A percentile compares a stretch with the other conserved stretches of the same genome.
Evolutionary conservation across 2,888 invertebrate genomes (phyloP).

Genomic region (Podotricha telesiphe): DNA sequence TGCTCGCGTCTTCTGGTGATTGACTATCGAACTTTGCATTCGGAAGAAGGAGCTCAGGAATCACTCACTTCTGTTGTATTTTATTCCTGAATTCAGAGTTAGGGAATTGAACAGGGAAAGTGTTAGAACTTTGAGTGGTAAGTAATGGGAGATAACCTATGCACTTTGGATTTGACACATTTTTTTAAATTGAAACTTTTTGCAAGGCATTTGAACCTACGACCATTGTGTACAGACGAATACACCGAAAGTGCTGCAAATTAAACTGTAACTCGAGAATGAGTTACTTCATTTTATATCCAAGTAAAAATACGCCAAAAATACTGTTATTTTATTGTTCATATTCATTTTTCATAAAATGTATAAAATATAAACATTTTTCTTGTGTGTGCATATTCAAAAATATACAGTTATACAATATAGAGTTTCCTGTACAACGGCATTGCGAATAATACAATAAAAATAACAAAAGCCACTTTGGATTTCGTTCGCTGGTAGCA

Average conservation of each 20-base stretch:
- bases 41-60: too few relatives aligned
- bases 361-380: neutral
- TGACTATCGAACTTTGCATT: too few relatives aligned
- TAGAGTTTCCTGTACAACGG: constrained; percentile 12
- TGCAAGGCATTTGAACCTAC: too few relatives aligned
- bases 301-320: neutral
- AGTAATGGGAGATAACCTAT: too few relatives aligned
- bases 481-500: constrained; percentile 18
- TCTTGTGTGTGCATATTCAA: constrained; percentile 1
- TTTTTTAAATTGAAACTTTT: too few relatives aligned
- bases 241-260: neutral
- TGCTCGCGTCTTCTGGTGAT: too few relatives aligned
- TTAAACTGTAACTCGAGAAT: neutral
- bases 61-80: too few relatives aligned
- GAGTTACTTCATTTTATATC: neutral
- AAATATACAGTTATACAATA: constrained; percentile 13
- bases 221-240: too few relatives aligned
- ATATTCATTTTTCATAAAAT: constrained; percentile 6
- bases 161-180: too few relatives aligned
- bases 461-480: constrained; percentile 20
- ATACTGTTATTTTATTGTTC: neutral
- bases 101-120: too few relatives aligned
- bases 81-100: too few relatives aligned
- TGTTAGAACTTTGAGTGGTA: too few relatives aligned
- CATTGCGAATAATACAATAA: constrained; percentile 13